Evolutionary conservation across 2,888 invertebrate genomes (phyloP).

Genomic region (Morpho helenor): DNA sequence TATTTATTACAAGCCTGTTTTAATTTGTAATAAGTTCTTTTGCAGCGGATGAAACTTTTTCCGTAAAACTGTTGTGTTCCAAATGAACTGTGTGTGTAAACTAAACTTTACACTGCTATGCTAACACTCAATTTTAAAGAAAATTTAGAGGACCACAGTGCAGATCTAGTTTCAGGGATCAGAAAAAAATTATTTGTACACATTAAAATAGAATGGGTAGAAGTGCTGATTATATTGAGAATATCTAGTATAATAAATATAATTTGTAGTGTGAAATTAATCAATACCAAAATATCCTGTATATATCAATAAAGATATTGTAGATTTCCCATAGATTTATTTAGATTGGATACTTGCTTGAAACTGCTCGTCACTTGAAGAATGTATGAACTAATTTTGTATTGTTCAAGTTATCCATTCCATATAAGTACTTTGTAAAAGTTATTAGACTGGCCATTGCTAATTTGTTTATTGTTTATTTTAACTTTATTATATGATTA

Average conservation of each 20-base stretch:
- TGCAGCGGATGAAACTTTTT: too few relatives aligned
- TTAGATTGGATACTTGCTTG: conserved; percentile 20
- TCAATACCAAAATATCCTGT: conserved; percentile 21
- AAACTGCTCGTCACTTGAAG: conserved; percentile 17
- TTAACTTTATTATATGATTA: too few relatives aligned
- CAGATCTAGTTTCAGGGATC: conserved; percentile 23
- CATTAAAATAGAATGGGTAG: conserved; percentile 15
- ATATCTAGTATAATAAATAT: conserved; percentile 10
- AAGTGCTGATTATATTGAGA: conserved; percentile 5
- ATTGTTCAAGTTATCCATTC: conserved; percentile 22
- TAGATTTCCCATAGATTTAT: conserved; percentile 20
- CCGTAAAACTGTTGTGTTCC: too few relatives aligned
- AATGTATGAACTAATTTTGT: conserved; percentile 17
- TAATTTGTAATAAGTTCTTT: too few relatives aligned
- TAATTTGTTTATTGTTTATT: too few relatives aligned
- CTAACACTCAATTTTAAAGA: conserved; percentile 20
- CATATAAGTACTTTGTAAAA: conserved; percentile 38
- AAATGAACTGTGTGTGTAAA: too few relatives aligned
- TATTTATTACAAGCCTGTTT: too few relatives aligned
- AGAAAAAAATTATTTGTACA: conserved; percentile 11
- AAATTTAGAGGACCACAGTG: conserved; percentile 20
- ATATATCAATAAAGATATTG: conserved; percentile 23
- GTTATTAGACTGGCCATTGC: conserved; percentile 18
- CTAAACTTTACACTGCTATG: conserved; percentile 18
- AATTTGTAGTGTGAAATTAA: conserved; percentile 20